phyloP scores from a whole-genome alignment of 2,113 vertebrate genomes.

The Aegithalos caudatus region DNA sequence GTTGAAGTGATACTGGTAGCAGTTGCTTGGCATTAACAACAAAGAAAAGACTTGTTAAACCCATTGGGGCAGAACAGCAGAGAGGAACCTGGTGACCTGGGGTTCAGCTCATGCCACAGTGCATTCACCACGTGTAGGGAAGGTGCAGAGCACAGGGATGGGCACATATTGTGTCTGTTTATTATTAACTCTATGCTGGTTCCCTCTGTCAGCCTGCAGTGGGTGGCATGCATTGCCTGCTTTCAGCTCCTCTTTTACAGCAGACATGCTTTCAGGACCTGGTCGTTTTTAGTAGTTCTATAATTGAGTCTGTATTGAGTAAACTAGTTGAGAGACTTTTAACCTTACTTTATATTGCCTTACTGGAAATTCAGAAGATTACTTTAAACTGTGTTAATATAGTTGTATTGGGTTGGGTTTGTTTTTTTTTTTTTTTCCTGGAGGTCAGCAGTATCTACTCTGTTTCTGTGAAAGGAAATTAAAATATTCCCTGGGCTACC shows the following conservation, averaged over 20 bases:
- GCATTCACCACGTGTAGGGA: not conserved
- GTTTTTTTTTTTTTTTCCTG: not conserved
- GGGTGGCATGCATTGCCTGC: not conserved
- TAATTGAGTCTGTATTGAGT: constrained; percentile 24
- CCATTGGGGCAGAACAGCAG: constrained; percentile 9
- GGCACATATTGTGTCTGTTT: not conserved
- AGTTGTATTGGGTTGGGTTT: not conserved
- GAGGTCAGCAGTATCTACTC: not conserved
- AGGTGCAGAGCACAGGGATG: not conserved
- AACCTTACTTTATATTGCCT: not conserved
- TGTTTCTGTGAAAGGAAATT: constrained; percentile 4
- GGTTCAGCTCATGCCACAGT: not conserved
- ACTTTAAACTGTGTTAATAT: not conserved
- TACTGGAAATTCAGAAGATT: constrained; percentile 7
- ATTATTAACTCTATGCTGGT: not conserved
- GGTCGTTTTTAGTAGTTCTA: not conserved
- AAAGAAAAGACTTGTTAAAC: constrained; percentile 15
- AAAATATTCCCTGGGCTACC: not conserved
- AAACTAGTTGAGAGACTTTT: constrained; percentile 6
- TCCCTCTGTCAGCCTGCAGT: not conserved
- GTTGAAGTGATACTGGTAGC: constrained; percentile 14
- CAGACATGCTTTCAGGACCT: not conserved
- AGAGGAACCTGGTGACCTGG: not conserved
- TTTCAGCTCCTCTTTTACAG: not conserved
- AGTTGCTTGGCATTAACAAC: not conserved